Conservation (phyloP, 2,797 vertebrate species). For the Catamblyrhynchus diadema region DNA sequence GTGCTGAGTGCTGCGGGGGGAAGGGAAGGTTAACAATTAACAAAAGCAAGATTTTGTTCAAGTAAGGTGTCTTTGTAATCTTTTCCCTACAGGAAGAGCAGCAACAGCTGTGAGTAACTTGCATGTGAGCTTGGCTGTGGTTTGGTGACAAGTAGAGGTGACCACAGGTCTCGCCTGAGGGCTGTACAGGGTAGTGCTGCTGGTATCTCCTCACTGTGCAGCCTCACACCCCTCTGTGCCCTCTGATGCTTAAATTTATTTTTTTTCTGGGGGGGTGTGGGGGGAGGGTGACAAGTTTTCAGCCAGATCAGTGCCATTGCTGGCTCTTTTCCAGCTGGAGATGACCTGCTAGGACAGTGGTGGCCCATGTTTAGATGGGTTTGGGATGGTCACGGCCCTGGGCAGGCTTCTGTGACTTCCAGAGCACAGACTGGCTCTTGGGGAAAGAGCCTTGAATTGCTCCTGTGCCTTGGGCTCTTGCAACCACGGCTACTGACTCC, state of each 20-base stretch:
- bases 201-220: rapidly evolving
- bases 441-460: neutral
- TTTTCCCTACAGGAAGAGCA: neutral
- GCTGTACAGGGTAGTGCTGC: neutral
- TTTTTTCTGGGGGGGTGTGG: no score
- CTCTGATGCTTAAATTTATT: neutral
- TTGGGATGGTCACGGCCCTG: neutral
- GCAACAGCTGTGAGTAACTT: neutral
- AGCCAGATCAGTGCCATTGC: neutral
- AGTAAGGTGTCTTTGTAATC: neutral
- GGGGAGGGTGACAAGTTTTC: neutral
- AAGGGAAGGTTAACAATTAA: neutral
- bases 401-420: neutral
- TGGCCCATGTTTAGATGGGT: neutral
- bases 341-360: neutral
- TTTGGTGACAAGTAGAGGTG: neutral
- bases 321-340: neutral
- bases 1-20: neutral
- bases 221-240: neutral
- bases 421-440: neutral
- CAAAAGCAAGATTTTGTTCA: neutral
- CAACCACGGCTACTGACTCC: neutral
- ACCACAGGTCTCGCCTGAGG: neutral
- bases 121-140: neutral
- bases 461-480: neutral